Percentiles rank a stretch among this genome's conserved stretches.
phyloP scores from a whole-genome alignment of 2,113 vertebrate genomes.

The Peucedramus taeniatus region DNA sequence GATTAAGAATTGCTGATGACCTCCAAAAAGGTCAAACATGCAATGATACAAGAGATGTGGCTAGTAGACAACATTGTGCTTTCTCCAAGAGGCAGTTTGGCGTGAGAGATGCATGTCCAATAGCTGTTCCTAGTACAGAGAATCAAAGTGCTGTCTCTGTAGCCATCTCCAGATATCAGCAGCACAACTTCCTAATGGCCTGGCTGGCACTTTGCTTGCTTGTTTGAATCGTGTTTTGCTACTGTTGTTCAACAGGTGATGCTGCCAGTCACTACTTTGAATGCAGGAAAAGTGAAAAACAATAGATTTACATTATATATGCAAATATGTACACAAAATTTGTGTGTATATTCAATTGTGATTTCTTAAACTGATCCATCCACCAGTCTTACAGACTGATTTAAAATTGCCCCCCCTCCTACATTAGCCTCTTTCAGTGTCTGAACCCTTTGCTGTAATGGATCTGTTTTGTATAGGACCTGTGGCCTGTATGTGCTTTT shows the following conservation, averaged over 20 bases:
- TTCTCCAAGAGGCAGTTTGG: not conserved
- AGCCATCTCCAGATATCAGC: not conserved
- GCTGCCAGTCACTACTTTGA: not conserved
- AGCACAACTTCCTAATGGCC: not conserved
- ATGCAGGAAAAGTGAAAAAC: not conserved
- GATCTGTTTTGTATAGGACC: not conserved
- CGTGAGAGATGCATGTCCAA: accelerated
- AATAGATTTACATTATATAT: not conserved
- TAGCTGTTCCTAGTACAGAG: not conserved
- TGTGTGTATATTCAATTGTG: not conserved
- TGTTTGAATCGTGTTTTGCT: not conserved
- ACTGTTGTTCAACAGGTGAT: not conserved
- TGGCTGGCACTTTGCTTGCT: not conserved
- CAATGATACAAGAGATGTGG: not conserved
- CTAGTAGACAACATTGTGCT: not conserved
- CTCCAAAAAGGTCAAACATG: not conserved
- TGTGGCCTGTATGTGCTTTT: not conserved
- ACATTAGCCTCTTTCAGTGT: not conserved
- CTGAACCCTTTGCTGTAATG: not conserved
- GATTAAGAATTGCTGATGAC: not conserved
- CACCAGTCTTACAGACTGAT: not conserved
- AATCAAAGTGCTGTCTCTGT: not conserved
- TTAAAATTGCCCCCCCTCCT: accelerated
- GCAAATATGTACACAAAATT: not conserved
- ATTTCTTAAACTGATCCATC: not conserved